These are phyloP conservation scores for Taeniopygia guttata DNA, from an alignment of 2,797 vertebrate genomes.

Conservation along the genomic window DNA sequence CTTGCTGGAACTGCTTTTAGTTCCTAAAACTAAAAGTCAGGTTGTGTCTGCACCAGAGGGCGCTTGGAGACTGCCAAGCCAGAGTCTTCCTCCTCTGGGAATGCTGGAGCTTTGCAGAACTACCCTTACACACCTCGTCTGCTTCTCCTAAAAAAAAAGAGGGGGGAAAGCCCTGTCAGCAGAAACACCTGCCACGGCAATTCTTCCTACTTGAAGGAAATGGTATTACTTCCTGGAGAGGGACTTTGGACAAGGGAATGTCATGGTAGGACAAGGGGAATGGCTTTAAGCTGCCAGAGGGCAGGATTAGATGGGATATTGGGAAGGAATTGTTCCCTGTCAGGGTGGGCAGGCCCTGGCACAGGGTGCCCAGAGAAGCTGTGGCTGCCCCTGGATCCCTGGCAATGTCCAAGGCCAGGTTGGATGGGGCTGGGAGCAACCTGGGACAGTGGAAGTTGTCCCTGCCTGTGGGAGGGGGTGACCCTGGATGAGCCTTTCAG, in stretches of 20 bases:
- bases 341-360: no score
- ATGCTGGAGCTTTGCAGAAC: neutral
- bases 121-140: neutral
- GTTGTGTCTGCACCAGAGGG: constrained; percentile 62
- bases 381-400: neutral
- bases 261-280: neutral
- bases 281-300: neutral
- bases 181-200: neutral
- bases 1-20: neutral
- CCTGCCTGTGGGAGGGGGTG: neutral
- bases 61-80: constrained; percentile 26
- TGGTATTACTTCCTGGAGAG: neutral
- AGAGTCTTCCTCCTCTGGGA: neutral
- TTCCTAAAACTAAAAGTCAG: no score
- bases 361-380: neutral
- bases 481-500: neutral
- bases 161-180: neutral
- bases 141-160: neutral
- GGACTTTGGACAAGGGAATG: neutral
- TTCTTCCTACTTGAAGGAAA: neutral
- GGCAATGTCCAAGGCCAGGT: fast-evolving
- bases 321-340: neutral
- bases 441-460: fast-evolving
- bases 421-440: fast-evolving
- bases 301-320: neutral